Conservation (phyloP, 2,797 vertebrate species). For the Xenentodon cancila region DNA sequence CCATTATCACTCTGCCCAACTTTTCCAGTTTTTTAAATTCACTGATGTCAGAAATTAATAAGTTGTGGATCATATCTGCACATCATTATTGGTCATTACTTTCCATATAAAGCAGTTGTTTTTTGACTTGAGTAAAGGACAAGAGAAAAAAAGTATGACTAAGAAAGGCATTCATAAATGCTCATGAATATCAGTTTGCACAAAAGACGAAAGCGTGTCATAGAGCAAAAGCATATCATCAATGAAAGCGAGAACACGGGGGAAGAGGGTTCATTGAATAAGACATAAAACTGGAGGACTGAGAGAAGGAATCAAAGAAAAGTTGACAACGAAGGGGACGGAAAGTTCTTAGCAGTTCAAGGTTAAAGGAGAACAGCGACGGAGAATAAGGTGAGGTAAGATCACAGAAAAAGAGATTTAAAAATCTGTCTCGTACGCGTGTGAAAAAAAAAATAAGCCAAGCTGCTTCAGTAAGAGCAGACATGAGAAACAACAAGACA, state of each 20-base stretch:
- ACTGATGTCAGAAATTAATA: constrained; percentile 32
- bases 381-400: not conserved
- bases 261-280: not conserved
- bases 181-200: not conserved
- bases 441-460: no score
- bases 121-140: constrained; percentile 24
- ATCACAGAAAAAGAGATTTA: not conserved
- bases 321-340: not conserved
- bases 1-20: constrained; percentile 41
- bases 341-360: not conserved
- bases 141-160: not conserved
- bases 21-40: constrained; percentile 45
- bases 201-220: constrained; percentile 8
- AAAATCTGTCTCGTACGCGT: not conserved
- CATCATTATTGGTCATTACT: constrained; percentile 38
- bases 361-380: not conserved
- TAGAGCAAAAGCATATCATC: not conserved
- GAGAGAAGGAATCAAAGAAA: not conserved
- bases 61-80: constrained; percentile 21
- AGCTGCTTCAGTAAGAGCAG: no score
- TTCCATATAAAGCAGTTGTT: constrained; percentile 23
- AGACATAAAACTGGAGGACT: not conserved
- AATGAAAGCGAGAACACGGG: not conserved
- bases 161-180: not conserved
- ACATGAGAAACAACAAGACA: no score